Percentiles rank a stretch among this genome's conserved stretches.
Evolutionary conservation across 2,797 vertebrate species (phyloP).

Genomic region (Pteronotus mesoamericanus): DNA sequence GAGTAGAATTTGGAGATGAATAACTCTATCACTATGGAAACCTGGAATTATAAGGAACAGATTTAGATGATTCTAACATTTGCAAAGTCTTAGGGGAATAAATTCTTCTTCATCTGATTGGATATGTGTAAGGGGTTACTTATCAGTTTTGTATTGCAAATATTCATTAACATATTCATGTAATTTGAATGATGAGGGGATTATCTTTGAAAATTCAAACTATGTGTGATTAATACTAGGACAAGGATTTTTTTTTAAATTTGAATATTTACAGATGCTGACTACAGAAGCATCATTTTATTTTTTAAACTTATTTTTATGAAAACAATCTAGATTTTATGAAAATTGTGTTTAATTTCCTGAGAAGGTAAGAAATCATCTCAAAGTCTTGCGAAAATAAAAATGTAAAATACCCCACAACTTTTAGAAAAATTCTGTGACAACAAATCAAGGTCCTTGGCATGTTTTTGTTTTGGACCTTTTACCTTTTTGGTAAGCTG

Average conservation of each 20-base stretch:
- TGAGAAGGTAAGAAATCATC: background rate
- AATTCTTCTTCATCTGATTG: background rate
- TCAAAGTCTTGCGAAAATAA: slow-evolving; percentile 12
- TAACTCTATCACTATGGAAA: background rate
- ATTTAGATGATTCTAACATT: background rate
- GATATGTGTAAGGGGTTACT: background rate
- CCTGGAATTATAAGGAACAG: background rate
- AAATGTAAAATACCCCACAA: background rate
- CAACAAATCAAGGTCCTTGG: background rate
- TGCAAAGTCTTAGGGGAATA: background rate
- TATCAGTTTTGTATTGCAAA: background rate
- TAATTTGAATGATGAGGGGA: background rate
- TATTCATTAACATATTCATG: background rate
- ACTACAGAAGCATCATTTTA: background rate
- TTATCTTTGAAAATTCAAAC: background rate
- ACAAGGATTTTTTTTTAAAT: background rate
- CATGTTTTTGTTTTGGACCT: background rate
- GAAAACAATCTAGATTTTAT: background rate
- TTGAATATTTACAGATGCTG: background rate
- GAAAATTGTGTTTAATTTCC: background rate
- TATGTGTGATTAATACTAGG: background rate
- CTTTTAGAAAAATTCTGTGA: background rate
- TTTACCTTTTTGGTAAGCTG: background rate
- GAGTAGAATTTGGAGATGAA: background rate
- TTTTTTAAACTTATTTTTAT: slow-evolving; percentile 2